These are phyloP conservation scores for Pelvicachromis taeniatus DNA, from an alignment of 2,113 vertebrate species.

Conservation along the genomic window DNA sequence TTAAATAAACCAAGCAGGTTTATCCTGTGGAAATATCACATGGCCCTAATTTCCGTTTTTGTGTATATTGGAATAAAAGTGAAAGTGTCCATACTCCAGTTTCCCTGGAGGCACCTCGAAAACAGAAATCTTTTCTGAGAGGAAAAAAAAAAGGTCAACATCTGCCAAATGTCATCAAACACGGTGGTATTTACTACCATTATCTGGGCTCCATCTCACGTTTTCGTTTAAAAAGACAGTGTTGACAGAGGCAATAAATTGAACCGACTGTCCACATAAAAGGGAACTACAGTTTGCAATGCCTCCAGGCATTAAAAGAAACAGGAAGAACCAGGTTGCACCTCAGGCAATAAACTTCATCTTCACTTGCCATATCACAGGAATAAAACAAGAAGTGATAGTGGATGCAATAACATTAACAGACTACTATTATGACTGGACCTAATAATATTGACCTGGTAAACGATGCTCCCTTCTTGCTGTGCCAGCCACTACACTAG, in stretches of 20 bases:
- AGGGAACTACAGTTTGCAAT: slow-evolving; percentile 11
- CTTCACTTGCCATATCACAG: neutral
- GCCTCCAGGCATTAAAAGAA: neutral
- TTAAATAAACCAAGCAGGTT: slow-evolving; percentile 35
- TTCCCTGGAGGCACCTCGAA: slow-evolving; percentile 1
- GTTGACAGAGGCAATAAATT: slow-evolving; percentile 45
- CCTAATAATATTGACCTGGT: neutral
- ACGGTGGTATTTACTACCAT: slow-evolving; percentile 42
- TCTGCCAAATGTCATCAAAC: slow-evolving; percentile 15
- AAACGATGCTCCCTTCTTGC: neutral
- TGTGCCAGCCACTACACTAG: neutral
- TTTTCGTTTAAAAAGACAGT: slow-evolving; percentile 45
- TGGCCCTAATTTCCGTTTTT: slow-evolving; percentile 25
- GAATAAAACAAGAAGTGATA: neutral
- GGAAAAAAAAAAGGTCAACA: neutral
- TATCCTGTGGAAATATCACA: slow-evolving; percentile 19
- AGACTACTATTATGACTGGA: slow-evolving; percentile 11
- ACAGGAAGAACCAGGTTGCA: slow-evolving; percentile 15
- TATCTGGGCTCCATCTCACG: slow-evolving; percentile 47
- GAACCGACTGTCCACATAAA: slow-evolving; percentile 39
- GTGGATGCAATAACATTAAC: slow-evolving; percentile 18
- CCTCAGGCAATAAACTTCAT: slow-evolving; percentile 22
- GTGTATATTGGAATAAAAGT: slow-evolving; percentile 10
- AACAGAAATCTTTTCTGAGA: neutral
- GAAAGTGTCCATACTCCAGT: neutral